phyloP scores from a whole-genome alignment of 2,113 vertebrate species.

The Pyrgilauda ruficollis region DNA sequence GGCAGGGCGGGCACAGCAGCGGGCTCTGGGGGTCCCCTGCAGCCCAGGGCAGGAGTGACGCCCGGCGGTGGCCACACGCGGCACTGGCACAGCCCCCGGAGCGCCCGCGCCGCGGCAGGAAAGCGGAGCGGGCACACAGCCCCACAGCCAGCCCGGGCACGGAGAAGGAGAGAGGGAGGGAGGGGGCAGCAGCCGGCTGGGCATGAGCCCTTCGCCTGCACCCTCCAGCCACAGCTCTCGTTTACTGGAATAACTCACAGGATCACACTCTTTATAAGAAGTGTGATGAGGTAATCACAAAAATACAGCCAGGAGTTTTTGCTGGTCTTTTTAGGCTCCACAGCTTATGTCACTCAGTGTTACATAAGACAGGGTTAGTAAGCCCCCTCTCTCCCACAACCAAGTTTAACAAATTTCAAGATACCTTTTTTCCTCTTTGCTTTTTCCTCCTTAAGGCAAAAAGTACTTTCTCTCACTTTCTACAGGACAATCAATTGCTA shows the following conservation, averaged over 20 bases:
- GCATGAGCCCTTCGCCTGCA: accelerated
- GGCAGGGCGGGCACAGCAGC: neutral
- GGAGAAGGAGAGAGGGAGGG: accelerated
- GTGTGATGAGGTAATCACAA: neutral
- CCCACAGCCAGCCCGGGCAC: neutral
- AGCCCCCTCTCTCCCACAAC: neutral
- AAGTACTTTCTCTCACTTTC: neutral
- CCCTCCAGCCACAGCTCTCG: accelerated
- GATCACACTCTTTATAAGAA: neutral
- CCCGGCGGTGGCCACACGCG: accelerated
- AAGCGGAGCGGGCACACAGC: neutral
- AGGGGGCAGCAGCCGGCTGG: neutral
- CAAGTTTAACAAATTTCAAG: neutral
- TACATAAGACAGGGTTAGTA: neutral
- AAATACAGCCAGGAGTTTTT: neutral
- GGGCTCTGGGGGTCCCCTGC: accelerated
- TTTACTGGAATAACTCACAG: neutral
- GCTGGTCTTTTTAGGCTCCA: neutral
- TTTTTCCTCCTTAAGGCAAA: neutral
- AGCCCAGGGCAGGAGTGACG: neutral
- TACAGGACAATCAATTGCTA: neutral
- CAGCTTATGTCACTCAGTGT: neutral
- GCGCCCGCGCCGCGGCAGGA: neutral
- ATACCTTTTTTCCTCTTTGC: neutral
- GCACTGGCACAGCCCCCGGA: neutral